Evolutionary conservation across 2,113 vertebrate genomes (phyloP).

Genomic region (Melanocharis versteri): DNA sequence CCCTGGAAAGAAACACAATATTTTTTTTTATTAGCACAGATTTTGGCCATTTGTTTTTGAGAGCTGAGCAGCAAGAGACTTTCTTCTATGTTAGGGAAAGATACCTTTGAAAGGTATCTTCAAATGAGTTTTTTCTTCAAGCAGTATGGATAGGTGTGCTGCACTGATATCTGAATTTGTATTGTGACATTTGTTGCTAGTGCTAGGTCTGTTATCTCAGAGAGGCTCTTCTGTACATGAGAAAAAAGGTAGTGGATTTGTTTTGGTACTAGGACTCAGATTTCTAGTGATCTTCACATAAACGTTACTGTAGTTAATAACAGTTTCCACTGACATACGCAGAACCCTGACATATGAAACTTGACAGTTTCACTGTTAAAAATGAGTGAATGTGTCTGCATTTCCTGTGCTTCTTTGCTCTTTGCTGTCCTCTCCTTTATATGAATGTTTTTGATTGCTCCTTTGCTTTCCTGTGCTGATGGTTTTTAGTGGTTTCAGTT

Average conservation of each 20-base stretch:
- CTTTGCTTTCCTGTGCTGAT: not conserved
- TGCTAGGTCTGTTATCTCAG: not conserved
- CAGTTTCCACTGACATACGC: not conserved
- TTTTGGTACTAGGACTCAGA: not conserved
- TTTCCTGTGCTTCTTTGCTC: not conserved
- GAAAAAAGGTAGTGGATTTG: not conserved
- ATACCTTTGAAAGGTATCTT: not conserved
- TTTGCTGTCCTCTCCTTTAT: not conserved
- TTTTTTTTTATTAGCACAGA: not conserved
- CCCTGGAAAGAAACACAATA: not conserved
- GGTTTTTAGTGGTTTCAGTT: not conserved
- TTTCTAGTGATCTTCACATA: not conserved
- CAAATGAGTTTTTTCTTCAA: not conserved
- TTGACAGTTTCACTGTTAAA: not conserved
- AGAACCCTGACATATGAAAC: not conserved
- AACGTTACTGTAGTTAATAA: not conserved
- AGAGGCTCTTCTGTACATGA: not conserved
- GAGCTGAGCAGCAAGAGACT: not conserved
- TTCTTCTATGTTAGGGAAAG: fast-evolving
- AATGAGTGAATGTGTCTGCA: not conserved
- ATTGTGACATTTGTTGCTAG: not conserved
- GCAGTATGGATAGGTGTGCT: not conserved
- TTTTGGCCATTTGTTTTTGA: not conserved
- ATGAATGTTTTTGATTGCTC: not conserved
- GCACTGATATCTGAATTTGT: not conserved